Percentiles rank a stretch among this genome's conserved stretches.
Conservation (phyloP, 2,888 invertebrate species). For the Lypha dubia region DNA sequence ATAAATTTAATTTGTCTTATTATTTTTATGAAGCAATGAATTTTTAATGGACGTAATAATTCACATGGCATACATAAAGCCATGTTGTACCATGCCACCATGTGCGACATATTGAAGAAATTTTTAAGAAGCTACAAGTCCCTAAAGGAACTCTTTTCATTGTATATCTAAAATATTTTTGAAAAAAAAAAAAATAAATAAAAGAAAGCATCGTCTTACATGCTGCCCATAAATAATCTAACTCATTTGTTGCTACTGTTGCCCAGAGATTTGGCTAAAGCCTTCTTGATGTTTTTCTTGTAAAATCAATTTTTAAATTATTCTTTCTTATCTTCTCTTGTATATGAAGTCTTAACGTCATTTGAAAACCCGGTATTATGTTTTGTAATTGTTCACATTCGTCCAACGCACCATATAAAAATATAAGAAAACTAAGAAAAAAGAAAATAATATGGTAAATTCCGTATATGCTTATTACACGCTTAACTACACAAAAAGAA, state of each 20-base stretch:
- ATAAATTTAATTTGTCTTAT: too few relatives aligned
- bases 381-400: constrained; percentile 54
- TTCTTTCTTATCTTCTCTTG: constrained; percentile 54
- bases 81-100: too few relatives aligned
- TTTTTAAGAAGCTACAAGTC: too few relatives aligned
- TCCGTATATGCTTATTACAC: constrained; percentile 63
- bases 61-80: too few relatives aligned
- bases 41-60: too few relatives aligned
- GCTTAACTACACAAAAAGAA: constrained; percentile 61
- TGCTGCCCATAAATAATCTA: constrained; percentile 1
- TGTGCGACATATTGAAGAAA: too few relatives aligned
- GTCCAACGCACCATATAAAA: constrained; percentile 44
- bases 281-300: constrained; percentile 41
- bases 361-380: constrained; percentile 34
- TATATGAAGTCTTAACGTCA: constrained; percentile 65
- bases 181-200: background rate
- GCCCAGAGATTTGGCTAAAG: constrained; percentile 14
- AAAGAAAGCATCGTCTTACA: constrained; percentile 37
- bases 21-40: too few relatives aligned
- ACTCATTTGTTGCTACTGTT: constrained; percentile 22
- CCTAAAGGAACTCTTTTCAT: too few relatives aligned
- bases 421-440: background rate
- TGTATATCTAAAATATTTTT: too few relatives aligned
- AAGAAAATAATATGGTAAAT: constrained; percentile 15
- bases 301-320: constrained; percentile 60